phyloP scores from a whole-genome alignment of 2,113 vertebrate genomes.

The Anhinga anhinga region DNA sequence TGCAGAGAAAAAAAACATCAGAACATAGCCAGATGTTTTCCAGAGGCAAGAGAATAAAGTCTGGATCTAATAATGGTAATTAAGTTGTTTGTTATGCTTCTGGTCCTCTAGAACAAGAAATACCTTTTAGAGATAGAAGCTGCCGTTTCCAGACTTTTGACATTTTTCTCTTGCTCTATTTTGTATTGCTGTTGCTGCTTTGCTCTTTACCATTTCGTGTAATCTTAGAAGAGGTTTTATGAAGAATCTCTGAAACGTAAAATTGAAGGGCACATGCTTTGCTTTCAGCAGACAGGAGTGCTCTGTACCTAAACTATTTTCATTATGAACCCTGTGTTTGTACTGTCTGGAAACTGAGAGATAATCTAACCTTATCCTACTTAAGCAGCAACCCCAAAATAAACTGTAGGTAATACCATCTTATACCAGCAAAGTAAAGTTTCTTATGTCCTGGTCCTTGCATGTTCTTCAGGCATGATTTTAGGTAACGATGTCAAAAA shows the following conservation, averaged over 20 bases:
- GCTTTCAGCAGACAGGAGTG: not conserved
- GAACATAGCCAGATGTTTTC: not conserved
- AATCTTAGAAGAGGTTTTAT: not conserved
- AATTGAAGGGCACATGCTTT: not conserved
- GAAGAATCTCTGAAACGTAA: not conserved
- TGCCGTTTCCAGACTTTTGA: not conserved
- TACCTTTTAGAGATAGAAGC: not conserved
- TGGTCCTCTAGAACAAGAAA: not conserved
- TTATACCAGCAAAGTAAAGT: not conserved
- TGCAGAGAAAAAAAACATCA: not conserved
- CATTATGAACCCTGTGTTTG: not conserved
- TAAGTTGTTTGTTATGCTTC: not conserved
- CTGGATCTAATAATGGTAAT: not conserved
- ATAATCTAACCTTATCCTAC: not conserved
- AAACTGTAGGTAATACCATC: not conserved
- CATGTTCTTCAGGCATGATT: not conserved
- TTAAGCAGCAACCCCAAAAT: not conserved
- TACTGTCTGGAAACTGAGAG: not conserved
- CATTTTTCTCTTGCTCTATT: not conserved
- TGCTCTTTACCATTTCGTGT: not conserved
- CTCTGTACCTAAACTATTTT: not conserved
- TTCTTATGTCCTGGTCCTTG: not conserved
- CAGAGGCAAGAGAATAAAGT: not conserved
- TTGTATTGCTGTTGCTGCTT: not conserved
- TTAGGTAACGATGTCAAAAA: not conserved